A percentile compares a stretch with the other conserved stretches of the same genome.
Evolutionary conservation across 2,888 invertebrate species (phyloP).

Genomic region (Cheilosia soror): DNA sequence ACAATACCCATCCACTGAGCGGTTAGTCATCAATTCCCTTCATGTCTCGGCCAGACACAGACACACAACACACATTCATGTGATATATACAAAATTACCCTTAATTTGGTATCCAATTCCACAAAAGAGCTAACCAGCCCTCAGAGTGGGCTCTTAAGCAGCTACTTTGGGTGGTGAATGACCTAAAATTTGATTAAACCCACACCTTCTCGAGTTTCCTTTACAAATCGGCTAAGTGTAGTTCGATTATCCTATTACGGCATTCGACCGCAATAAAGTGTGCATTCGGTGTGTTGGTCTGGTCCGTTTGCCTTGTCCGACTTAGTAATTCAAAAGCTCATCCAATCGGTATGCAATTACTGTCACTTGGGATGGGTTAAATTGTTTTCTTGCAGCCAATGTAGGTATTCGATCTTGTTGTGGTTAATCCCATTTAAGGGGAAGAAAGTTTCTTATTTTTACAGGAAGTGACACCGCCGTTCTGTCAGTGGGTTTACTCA

Average conservation of each 20-base stretch:
- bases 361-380: conserved; percentile 23
- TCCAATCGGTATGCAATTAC: conserved; percentile 25
- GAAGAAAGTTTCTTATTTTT: not conserved
- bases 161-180: not conserved
- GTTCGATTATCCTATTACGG: conserved; percentile 50
- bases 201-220: conserved; percentile 25
- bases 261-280: conserved; percentile 46
- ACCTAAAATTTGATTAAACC: conserved; percentile 33
- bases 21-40: conserved; percentile 20
- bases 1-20: not conserved
- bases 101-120: conserved; percentile 15
- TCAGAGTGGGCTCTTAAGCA: not conserved
- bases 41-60: not conserved
- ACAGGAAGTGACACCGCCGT: conserved; percentile 4
- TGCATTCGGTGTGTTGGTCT: not conserved
- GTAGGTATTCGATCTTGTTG: not conserved
- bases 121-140: conserved; percentile 16
- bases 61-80: not conserved
- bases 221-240: conserved; percentile 18
- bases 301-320: not conserved
- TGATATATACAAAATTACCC: conserved; percentile 6
- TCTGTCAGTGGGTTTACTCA: conserved; percentile 8
- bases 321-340: conserved; percentile 2
- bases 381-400: not conserved
- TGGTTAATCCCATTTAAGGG: conserved; percentile 13